Base-by-base conservation (phyloP, 2,888 invertebrate species). In the Neria commutata region DNA sequence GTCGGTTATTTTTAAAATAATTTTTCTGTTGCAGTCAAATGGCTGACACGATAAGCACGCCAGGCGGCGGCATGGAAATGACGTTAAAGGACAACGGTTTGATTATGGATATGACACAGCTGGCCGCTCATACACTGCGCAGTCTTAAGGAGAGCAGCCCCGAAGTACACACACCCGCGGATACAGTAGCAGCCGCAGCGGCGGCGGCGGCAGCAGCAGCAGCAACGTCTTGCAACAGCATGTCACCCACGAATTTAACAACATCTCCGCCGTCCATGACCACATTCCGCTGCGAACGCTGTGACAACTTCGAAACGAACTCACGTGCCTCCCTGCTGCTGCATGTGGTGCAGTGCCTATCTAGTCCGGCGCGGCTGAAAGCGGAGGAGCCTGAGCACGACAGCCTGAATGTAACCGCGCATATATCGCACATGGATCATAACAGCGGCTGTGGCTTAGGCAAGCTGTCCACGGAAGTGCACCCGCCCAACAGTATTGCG, bases 261-360 rank as follows among this genome's bases (percentile, higher is more conserved):
- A 72, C 77, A 25, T 63, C 71, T 8, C 67, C 73, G 5, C 74
- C 77, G 53, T 65, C 72, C 21, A 66, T 77, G 65, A 70, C 63
- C 24, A 67, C 73, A 61, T 79, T 81, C 67, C 80, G 80, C 19
- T 92, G 92, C 83, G 91, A 91, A 70, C 87, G 90, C 66, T 94
- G 93, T 83, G 91, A 92, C 77, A 89, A 86, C 76, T 94, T 92
- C 81, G 93, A 92, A 83, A 90, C 91, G 10, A 84, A 88, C 75
- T 92, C 89, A 75, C 88, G 89, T 77, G 85, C 89, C 56, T 87
- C 90, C 45, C 84, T 93, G 68, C 86, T 89, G 72, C 86, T 90
- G 60, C 94, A 94, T 81, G 87, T 90, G 81, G 88, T 89, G 60
- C 89, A 89, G 75, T 85, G 86, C 73, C 78, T 85, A 56, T 74